Base-by-base conservation (phyloP, 2,888 invertebrate species). In the Xanthia icteritia region DNA sequence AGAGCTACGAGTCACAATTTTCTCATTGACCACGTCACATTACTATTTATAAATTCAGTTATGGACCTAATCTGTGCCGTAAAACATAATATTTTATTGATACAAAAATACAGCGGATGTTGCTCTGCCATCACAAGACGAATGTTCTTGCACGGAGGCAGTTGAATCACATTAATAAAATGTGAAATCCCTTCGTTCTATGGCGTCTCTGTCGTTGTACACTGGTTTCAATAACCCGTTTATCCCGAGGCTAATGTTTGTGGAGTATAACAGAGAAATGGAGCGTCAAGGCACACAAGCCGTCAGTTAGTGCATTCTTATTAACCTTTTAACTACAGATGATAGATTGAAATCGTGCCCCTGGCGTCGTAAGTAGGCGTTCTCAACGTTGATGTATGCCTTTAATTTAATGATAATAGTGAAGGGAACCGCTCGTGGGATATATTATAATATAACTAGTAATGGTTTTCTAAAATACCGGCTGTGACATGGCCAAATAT, bases 81-180 rank as follows among this genome's bases (percentile, higher is more conserved):
- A 79, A 67, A 76, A 75, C 67, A 77, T 83, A 51, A 75, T 58
- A 88, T 76, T 81, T 86, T 80, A 88, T 88, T 78, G 54, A 73
- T 82, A 86, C 36, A 83, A 86, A 86, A 88, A 83, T 74, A 71
- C 65, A 80, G 73, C 81, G 76, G 86, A 84, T 76, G 79, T 79
- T 58, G 64, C 60, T 76, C 79, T 63, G 83, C 65, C 75, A 76
- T 76, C 83, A 31, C 70, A 86, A 86, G 84, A 84, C 68, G 79
- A 76, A 84, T 83, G 84, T 83, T 84, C 86, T 74, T 70, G 42
- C 74, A 63, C 64, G 17, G 74, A 82, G 83, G 83, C 83, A 82
- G 79, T 86, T 80, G 88, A 76, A 84, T 75, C 74, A 80, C 78
- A 86, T 86, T 69, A 86, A 87, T 86, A 88, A 84, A 84, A 87